Percentiles rank a stretch among this genome's conserved stretches.
phyloP scores from a whole-genome alignment of 2,797 vertebrate genomes.

The Gastrophryne carolinensis region DNA sequence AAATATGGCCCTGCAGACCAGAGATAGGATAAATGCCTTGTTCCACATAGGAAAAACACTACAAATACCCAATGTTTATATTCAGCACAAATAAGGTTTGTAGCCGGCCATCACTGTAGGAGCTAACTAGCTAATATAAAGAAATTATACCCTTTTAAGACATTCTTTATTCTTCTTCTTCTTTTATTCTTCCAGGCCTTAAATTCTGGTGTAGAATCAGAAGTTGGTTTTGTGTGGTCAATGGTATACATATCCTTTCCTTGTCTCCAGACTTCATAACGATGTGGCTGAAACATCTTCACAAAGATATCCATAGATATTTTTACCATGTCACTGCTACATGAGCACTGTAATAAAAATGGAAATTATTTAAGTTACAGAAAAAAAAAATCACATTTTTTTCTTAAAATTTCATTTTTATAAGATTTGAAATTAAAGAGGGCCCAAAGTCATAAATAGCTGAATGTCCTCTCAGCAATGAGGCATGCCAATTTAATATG shows the following conservation, averaged over 20 bases:
- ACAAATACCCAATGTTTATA: too few species aligned
- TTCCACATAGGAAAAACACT: too few species aligned
- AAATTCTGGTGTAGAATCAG: slow-evolving; percentile 86
- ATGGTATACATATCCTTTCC: slow-evolving; percentile 86
- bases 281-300: slow-evolving; percentile 91
- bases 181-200: slow-evolving; percentile 83
- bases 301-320: slow-evolving; percentile 98
- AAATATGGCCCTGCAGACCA: too few species aligned
- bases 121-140: too few species aligned
- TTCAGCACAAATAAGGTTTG: too few species aligned
- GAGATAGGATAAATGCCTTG: too few species aligned
- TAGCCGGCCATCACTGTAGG: too few species aligned
- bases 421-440: too few species aligned
- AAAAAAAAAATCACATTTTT: background rate
- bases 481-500: too few species aligned
- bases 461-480: too few species aligned
- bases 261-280: slow-evolving; percentile 88
- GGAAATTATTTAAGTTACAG: background rate
- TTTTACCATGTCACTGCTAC: slow-evolving; percentile 95
- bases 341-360: slow-evolving; percentile 80
- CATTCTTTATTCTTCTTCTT: slow-evolving; percentile 67
- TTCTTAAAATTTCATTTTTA: too few species aligned
- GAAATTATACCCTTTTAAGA: background rate
- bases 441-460: too few species aligned
- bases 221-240: slow-evolving; percentile 87